These are phyloP conservation scores for Cyphomyrmex costatus DNA, from an alignment of 1,140 invertebrate species.

Conservation along the genomic window DNA sequence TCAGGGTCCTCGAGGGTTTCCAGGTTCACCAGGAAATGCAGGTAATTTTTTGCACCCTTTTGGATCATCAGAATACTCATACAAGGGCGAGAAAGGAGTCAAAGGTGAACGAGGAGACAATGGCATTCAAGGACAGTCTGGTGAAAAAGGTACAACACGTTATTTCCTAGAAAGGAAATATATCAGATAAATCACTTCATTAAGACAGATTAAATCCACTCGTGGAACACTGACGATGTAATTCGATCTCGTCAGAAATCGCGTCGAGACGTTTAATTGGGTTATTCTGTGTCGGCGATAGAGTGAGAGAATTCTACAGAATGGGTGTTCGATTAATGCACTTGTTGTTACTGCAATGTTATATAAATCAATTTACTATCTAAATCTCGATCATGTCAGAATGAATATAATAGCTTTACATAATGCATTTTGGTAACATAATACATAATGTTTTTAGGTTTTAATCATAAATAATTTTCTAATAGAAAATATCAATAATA, in stretches of 20 bases:
- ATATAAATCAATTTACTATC: conserved; percentile 18
- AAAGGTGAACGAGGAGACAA: conserved; percentile 84
- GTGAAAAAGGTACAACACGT: conserved; percentile 78
- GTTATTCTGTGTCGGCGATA: conserved; percentile 30
- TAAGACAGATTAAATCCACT: conserved; percentile 42
- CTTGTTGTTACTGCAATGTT: neutral
- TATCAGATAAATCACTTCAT: neutral
- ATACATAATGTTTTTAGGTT: neutral
- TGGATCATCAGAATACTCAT: conserved; percentile 78
- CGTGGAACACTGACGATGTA: conserved; percentile 47
- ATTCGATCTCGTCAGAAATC: conserved; percentile 68
- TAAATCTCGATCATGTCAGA: neutral
- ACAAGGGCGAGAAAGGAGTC: conserved; percentile 84
- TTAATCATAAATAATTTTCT: neutral
- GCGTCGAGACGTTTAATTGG: conserved; percentile 31
- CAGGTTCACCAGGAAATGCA: conserved; percentile 76
- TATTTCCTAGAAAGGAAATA: neutral
- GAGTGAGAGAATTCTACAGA: neutral
- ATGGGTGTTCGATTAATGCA: neutral
- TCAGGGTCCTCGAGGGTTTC: conserved; percentile 78
- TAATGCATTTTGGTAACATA: too few species aligned
- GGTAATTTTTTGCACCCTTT: conserved; percentile 22
- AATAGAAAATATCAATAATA: neutral
- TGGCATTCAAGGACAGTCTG: conserved; percentile 81
- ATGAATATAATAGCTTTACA: neutral